A percentile compares a stretch with the other conserved stretches of the same genome.
phyloP scores from a whole-genome alignment of 2,888 invertebrate species.

The Euplagia quadripunctaria region DNA sequence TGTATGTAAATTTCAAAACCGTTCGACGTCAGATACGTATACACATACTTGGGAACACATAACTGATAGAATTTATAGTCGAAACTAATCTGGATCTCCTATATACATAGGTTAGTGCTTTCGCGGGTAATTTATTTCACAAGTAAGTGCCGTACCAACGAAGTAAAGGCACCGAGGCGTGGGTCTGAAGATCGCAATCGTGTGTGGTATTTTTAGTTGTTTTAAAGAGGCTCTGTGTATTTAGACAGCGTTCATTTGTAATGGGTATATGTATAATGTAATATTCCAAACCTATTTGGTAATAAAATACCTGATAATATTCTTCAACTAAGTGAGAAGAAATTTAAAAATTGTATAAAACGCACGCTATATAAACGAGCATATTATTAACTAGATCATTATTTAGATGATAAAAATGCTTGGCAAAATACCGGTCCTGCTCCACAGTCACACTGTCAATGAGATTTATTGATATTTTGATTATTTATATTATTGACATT shows the following conservation, averaged over 20 bases:
- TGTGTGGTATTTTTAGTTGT: slow-evolving; percentile 9
- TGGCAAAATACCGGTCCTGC: too few species aligned
- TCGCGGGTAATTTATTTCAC: slow-evolving; percentile 22
- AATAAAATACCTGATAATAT: too few species aligned
- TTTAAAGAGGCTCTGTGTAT: neutral
- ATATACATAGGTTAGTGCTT: slow-evolving; percentile 38
- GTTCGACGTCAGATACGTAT: slow-evolving; percentile 46
- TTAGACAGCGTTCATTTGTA: neutral
- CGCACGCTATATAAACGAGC: too few species aligned
- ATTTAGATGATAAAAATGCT: too few species aligned
- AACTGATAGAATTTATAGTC: slow-evolving; percentile 35
- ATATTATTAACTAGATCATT: too few species aligned
- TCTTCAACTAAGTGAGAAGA: too few species aligned
- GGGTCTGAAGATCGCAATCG: slow-evolving; percentile 36
- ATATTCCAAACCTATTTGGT: too few species aligned
- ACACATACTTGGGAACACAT: slow-evolving; percentile 37
- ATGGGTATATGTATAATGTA: neutral
- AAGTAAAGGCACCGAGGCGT: slow-evolving; percentile 33
- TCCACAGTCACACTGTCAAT: too few species aligned
- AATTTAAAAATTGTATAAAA: too few species aligned
- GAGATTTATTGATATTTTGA: too few species aligned
- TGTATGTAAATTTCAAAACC: slow-evolving; percentile 47
- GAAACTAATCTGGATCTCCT: slow-evolving; percentile 26
- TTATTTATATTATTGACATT: too few species aligned
- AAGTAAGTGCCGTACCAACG: slow-evolving; percentile 36